Base-by-base conservation (phyloP, 2,888 invertebrate genomes). In the Callosobruchus maculatus region DNA sequence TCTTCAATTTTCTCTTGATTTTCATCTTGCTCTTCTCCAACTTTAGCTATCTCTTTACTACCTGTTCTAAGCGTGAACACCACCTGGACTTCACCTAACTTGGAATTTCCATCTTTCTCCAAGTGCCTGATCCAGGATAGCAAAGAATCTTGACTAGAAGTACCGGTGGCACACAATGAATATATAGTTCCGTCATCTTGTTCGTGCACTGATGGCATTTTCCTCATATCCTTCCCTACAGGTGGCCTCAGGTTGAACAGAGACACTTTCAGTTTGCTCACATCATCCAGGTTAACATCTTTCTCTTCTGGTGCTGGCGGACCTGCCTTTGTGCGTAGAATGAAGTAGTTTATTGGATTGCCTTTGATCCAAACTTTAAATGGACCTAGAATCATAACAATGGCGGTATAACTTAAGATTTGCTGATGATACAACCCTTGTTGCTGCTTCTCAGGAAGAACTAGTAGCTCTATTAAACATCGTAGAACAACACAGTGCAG, bases 101-200 rank as follows among this genome's bases (percentile, higher is more conserved):
- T 85, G 0, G 95, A 93, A 87, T 96, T 96, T 0, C 90, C 92
- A 82, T 92, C 88, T 74, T 90, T 90, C 86, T 97, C 94, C 78
- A 97, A 85, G 82, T 94, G 90, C 72, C 96, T 90, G 82, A 97
- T 92, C 97, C 95, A 98, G 0, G 97, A 96, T n/a, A 97, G 87
- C 7, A 98, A 87, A 0, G 98, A 97, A 87, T 97, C 97, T 87
- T 95, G 92, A 74, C 94, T 93, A 20, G 95, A 95, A 13, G 95
- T 94, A 72, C 98, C 98, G 74, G 98, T 97, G 26, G 96, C 96
- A 88, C 97, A 97, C 72, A 97, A 89, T 9, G 93, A 94, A 79
- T 96, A 91, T 81, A 98, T 93, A 0, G 94, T 94, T 3, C 97
- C 97, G 87, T 98, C 97, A 73, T 95, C 93, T 87, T 98, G 97